Evolutionary conservation across 2,797 vertebrate genomes (phyloP).

Genomic region (Hylomyscus alleni): DNA sequence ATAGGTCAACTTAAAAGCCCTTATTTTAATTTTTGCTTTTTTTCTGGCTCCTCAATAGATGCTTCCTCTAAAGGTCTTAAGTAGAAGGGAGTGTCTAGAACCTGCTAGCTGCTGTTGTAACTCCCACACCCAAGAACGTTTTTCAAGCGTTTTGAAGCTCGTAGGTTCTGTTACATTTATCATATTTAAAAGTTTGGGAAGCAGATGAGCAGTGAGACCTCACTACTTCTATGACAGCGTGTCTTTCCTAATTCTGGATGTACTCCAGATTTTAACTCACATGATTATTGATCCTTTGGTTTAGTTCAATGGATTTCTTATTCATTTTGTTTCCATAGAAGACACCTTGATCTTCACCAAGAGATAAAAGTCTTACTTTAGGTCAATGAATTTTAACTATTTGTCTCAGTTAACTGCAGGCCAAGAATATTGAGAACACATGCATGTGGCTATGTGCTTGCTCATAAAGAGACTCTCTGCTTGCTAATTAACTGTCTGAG

Average conservation of each 20-base stretch:
- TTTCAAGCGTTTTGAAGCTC: neutral
- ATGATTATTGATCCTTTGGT: slow-evolving; percentile 40
- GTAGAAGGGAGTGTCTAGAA: slow-evolving; percentile 33
- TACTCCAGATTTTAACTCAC: slow-evolving; percentile 41
- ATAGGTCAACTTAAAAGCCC: neutral
- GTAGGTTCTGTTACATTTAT: slow-evolving; percentile 3
- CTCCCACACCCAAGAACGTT: neutral
- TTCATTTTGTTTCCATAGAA: slow-evolving; percentile 7
- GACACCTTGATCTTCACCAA: slow-evolving; percentile 31
- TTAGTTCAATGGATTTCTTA: neutral
- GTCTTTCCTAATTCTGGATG: slow-evolving; percentile 16
- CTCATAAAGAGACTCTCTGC: neutral
- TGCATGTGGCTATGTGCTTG: neutral
- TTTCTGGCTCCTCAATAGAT: neutral
- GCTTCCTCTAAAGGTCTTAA: neutral
- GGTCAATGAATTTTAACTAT: neutral
- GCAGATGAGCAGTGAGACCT: neutral
- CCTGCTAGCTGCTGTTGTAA: neutral
- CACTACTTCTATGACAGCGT: neutral
- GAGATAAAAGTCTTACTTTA: slow-evolving; percentile 55
- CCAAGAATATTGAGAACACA: neutral
- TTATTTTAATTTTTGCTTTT: neutral
- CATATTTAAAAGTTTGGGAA: slow-evolving; percentile 38
- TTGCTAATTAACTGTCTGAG: slow-evolving; percentile 24
- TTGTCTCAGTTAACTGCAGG: slow-evolving; percentile 4